Base-by-base conservation (phyloP, 2,888 invertebrate genomes). In the Conops quadrifasciatus region DNA sequence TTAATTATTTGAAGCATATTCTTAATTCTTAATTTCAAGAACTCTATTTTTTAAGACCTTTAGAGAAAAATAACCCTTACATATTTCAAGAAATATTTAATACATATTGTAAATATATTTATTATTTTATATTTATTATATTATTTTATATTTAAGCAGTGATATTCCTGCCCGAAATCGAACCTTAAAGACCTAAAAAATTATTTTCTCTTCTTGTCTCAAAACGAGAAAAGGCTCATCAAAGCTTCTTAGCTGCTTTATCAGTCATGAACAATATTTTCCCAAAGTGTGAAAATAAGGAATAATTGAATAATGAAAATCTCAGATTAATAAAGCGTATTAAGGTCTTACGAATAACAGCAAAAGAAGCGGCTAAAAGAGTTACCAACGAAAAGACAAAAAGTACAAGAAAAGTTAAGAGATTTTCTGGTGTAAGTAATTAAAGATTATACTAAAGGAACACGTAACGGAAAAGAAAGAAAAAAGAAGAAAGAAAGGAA, bases 261-360 rank as follows among this genome's bases (percentile, higher is more conserved):
- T 56, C 53, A 21, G 9, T 21, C 2, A 1, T 56, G 5, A 56
- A n/a, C 2, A 11, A 11, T 24, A 9, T 21, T 21, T 2, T 36
- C 15, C 3, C 21, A 58, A 58, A 5, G 11, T 36, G 43, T n/a
- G n/a, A 60, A 43, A 45, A 62, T 62, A 2, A 2, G 43, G 13
- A 43, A 45, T 58, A 43, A 62, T 62, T 45, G 36, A 21, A 45
- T 45, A 62, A 62, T 43, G n/a, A 60, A 60, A 36, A 30, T 16
- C 19, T 19, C 36, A n/a, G 30, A 60, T 36, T 62, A 62, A 43
- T 45, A 36, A 13, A 43, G 43, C 2, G 43, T 13, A n/a, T 36
- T 15, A 16, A 19, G 11, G 60, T 1, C 11, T 56, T n/a, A 9
- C n/a, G 21, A 56, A 56, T 13, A 26, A n/a, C n/a, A 36, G 7